Evolutionary conservation across 2,113 vertebrate species (phyloP), one percentile per base, ranked within the genome.

Genomic region (Dipodomys merriami): DNA sequence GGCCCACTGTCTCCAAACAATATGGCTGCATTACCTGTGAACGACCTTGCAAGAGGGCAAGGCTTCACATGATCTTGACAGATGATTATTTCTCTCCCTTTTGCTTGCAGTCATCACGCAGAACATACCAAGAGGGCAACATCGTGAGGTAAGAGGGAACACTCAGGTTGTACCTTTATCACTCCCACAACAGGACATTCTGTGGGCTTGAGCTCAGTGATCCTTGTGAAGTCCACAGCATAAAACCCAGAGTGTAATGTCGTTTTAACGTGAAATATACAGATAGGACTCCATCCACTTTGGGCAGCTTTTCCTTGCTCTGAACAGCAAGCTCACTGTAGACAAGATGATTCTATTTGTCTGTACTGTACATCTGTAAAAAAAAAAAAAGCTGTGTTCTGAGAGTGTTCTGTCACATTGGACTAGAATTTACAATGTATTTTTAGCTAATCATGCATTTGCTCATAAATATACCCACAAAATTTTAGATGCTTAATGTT

Each of bases 221-320:
- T 1, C 10, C 49, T 12, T 9, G 11, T 19, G 2, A 27, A 6
- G 16, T 16, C 19, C 27, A 53, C 10, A 12, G 3, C 15, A 5
- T 49, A 25, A 69, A 53, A 53, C 33, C 12, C 6, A 69, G 29
- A 65, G 3, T n/a, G 9, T 19, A 15, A 7, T 49, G 29, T 25
- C 33, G 35, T 18, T 46, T 33, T 6, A 46, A 27, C 53, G n/a
- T 11, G 5, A 11, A 6, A 23, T 16, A 9, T 16, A 11, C 18
- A 53, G 16, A 57, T 3, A 30, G 33, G 33, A 23, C 46, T 71
- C n/a, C 30, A 9, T 7, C 5, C 5, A 10, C 25, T 13, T 9
- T 27, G 15, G 13, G 9, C 13, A 85, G n/a, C 6, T 60, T 72
- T n/a, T 6, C 16, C 68, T 27, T 53, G 19, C 3, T 6, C 29